Evolutionary conservation across 53 echinoderm and acorn worm species (phyloP).

Genomic region (Paracentrotus lividus): DNA sequence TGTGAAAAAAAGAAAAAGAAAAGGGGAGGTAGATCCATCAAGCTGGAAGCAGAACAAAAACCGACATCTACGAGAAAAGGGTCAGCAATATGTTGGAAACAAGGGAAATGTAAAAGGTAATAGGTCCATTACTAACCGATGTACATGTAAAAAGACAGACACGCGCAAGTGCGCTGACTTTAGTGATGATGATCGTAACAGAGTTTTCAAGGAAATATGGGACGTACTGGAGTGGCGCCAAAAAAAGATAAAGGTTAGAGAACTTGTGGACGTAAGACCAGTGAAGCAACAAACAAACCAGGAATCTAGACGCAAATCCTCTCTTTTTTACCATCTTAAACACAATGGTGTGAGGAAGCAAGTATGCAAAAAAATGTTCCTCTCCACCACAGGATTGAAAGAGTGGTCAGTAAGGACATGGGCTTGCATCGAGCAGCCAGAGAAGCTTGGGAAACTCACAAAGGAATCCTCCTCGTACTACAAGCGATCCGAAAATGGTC

Average conservation of each 20-base stretch:
- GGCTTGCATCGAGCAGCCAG: conserved; percentile 18
- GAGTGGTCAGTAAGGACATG: conserved; percentile 66
- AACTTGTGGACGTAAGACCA: conserved; percentile 29
- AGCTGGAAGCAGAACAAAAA: conserved; percentile 5
- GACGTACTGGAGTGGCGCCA: conserved; percentile 59
- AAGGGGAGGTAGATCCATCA: conserved; percentile 30
- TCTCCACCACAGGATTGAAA: conserved; percentile 40
- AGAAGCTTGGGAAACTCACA: conserved; percentile 33
- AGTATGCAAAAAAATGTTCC: conserved; percentile 63
- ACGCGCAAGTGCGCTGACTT: conserved; percentile 59
- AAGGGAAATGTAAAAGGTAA: conserved; percentile 38
- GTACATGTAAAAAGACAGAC: conserved; percentile 60
- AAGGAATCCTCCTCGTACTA: conserved; percentile 38
- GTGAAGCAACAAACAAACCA: conserved; percentile 35
- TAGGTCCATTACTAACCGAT: conserved; percentile 36
- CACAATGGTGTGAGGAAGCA: conserved; percentile 47
- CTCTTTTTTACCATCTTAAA: conserved; percentile 41
- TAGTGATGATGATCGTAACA: conserved; percentile 47
- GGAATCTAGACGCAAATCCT: background rate
- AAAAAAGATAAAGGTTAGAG: conserved; percentile 53
- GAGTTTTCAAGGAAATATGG: conserved; percentile 61
- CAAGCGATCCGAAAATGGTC: conserved; percentile 17
- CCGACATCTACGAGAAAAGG: conserved; percentile 56
- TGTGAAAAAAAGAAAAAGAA: conserved; percentile 18
- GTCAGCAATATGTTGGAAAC: conserved; percentile 29